Evolutionary conservation across 2,113 vertebrate species (phyloP).

Genomic region (Psittacula cyanocephala): DNA sequence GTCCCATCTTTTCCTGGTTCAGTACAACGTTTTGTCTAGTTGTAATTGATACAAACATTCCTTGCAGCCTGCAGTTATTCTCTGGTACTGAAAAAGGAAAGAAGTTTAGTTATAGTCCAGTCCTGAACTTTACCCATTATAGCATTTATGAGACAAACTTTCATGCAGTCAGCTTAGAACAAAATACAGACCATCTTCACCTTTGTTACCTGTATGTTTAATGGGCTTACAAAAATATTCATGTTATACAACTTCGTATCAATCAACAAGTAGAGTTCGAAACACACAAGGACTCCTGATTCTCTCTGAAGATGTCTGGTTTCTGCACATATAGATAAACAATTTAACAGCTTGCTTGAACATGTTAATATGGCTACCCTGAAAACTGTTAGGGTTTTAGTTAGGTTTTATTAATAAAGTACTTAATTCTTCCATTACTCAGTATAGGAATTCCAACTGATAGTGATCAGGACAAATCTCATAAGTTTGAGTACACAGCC

Average conservation of each 20-base stretch:
- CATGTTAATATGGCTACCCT: neutral
- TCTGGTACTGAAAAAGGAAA: neutral
- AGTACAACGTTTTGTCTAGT: neutral
- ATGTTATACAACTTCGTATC: neutral
- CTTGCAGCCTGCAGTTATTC: neutral
- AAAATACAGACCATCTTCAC: neutral
- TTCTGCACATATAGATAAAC: neutral
- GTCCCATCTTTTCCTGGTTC: neutral
- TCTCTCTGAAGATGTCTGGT: neutral
- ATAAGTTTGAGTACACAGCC: neutral
- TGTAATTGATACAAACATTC: neutral
- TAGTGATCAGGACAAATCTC: neutral
- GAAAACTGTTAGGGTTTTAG: neutral
- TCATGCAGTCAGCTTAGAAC: neutral
- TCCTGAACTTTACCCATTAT: neutral
- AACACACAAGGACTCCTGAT: neutral
- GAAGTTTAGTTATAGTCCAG: neutral
- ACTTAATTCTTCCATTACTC: slow-evolving; percentile 15
- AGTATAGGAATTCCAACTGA: neutral
- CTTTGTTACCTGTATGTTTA: neutral
- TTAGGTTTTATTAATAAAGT: neutral
- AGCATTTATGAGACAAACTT: neutral
- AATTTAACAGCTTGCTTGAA: neutral
- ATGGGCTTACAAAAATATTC: slow-evolving; percentile 38
- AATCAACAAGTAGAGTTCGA: neutral